These are phyloP conservation scores for Etia nguti DNA, from an alignment of 2,113 vertebrate genomes.

Conservation along the genomic window DNA sequence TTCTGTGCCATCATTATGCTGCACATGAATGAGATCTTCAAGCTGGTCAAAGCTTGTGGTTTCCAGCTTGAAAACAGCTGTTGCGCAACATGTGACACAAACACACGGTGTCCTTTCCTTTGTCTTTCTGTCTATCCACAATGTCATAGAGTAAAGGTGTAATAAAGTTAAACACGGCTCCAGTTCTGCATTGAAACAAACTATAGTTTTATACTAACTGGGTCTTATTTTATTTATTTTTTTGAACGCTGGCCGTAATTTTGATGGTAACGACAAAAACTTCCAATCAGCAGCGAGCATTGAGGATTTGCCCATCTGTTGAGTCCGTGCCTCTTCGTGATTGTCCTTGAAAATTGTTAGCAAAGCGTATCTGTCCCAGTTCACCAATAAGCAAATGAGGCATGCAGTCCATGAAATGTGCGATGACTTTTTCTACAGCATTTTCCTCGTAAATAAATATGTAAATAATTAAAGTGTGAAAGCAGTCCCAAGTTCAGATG, in stretches of 20 bases:
- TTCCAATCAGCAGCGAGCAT: background rate
- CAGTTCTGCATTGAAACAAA: background rate
- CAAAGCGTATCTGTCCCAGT: background rate
- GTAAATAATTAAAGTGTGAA: background rate
- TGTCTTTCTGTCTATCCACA: background rate
- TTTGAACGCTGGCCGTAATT: background rate
- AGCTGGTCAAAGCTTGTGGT: background rate
- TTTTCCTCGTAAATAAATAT: background rate
- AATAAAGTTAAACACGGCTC: background rate
- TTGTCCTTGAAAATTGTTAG: background rate
- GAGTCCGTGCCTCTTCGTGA: background rate
- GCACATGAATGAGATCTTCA: slow-evolving; percentile 4
- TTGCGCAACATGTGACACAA: background rate
- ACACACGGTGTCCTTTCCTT: background rate
- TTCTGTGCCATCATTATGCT: slow-evolving; percentile 20
- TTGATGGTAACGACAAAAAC: background rate
- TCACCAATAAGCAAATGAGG: background rate
- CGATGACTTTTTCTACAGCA: background rate
- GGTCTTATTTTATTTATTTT: background rate
- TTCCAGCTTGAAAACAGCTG: background rate
- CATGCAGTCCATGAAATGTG: background rate
- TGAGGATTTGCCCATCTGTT: background rate
- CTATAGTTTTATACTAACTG: background rate
- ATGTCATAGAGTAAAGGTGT: background rate
- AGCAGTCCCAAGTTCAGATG: background rate